Base-by-base conservation (phyloP, 2,888 invertebrate species). In the Amblyjoppa proteus region DNA sequence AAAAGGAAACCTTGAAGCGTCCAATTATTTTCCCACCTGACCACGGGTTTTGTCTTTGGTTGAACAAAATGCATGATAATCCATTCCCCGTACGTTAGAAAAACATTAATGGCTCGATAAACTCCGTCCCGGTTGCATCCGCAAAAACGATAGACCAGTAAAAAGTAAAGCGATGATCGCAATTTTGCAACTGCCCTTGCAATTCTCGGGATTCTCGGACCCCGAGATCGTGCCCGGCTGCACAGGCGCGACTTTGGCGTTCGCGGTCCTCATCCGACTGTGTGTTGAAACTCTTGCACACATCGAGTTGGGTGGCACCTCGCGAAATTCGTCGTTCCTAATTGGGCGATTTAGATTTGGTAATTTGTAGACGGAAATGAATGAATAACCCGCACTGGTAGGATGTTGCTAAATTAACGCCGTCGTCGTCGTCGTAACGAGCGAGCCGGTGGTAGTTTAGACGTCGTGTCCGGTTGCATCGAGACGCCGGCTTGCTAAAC, bases 361-460 rank as follows among this genome's bases (percentile, higher is more conserved):
- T 92, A 91, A 93, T 93, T 93, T 92, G 89, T 85, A 86, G 90
- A 89, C 93, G 94, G 93, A 94, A 94, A 94, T 93, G 90, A 91
- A 90, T 89, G 88, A 89, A 90, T 89, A 88, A 90, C 84, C 89
- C 82, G 86, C 87, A 71, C 82, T 83, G 85, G 87, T 78, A 84
- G 88, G 89, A 82, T 70, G 83, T 83, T 85, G 81, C 84, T 89
- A 91, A 92, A 93, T 93, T 92, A 92, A 90, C 90, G 87, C 87
- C 88, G 74, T 78, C 79, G 75, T 76, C 83, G 82, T 78, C 78
- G 70, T 76, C 66, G 74, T 66, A 78, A 70, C 70, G 82, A 79
- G 49, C 71, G 51, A 76, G 61, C 73, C 77, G 75, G 80, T 83
- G 31, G 80, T 88, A 89, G 88, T 88, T 90, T 86, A 88, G 89